Conservation (phyloP, 2,888 invertebrate species). For the Tachina grossa region DNA sequence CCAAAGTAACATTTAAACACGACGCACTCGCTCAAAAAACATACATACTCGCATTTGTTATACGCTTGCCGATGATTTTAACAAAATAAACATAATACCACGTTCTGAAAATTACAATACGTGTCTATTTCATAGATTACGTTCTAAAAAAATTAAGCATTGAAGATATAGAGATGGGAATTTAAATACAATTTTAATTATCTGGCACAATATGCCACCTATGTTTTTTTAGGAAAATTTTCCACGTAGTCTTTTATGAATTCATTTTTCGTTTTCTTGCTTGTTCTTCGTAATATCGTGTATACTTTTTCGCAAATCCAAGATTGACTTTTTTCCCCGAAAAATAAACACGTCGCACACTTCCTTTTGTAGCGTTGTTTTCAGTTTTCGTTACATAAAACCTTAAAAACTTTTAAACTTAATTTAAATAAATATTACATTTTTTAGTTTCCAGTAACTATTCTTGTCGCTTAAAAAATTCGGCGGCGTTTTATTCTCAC, state of each 20-base stretch:
- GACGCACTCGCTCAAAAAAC: constrained; percentile 14
- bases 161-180: neutral
- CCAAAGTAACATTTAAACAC: constrained; percentile 55
- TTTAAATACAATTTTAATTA: constrained; percentile 2
- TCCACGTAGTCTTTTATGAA: constrained; percentile 57
- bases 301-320: constrained; percentile 48
- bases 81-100: constrained; percentile 37
- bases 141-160: neutral
- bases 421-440: constrained; percentile 21
- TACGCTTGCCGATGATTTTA: neutral
- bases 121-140: constrained; percentile 32
- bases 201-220: neutral
- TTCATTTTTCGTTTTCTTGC: constrained; percentile 34
- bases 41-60: neutral
- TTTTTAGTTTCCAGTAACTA: constrained; percentile 44
- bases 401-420: constrained; percentile 11
- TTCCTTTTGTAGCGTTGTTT: constrained; percentile 24
- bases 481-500: constrained; percentile 56
- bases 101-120: constrained; percentile 52
- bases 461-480: constrained; percentile 47
- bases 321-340: constrained; percentile 21
- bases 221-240: constrained; percentile 8
- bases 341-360: constrained; percentile 69
- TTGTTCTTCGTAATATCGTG: constrained; percentile 2
- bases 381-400: neutral